phyloP scores from a whole-genome alignment of 2,888 invertebrate species.

The Plebejus melissa region DNA sequence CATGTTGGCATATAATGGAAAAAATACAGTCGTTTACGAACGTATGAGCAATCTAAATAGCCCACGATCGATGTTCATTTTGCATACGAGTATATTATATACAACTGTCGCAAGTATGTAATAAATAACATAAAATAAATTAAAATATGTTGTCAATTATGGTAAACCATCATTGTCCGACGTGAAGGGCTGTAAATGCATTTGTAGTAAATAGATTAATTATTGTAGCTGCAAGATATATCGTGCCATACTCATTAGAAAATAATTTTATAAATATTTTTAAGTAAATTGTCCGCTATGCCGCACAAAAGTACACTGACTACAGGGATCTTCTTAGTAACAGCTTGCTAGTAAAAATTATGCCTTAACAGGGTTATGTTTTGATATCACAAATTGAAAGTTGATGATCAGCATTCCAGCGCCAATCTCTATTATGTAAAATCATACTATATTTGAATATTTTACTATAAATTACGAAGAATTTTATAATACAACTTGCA shows the following conservation, averaged over 20 bases:
- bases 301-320: background rate
- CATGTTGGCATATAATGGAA: background rate
- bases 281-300: conserved; percentile 2
- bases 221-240: conserved; percentile 37
- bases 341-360: background rate
- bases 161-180: background rate
- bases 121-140: no score
- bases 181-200: conserved; percentile 35
- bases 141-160: background rate
- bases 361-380: no score
- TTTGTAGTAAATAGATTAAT: conserved; percentile 33
- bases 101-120: no score
- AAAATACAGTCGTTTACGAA: background rate
- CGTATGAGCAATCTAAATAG: background rate
- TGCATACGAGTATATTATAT: background rate
- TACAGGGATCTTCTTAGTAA: background rate
- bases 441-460: background rate
- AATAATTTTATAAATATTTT: background rate
- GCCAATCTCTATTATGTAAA: background rate
- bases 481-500: conserved; percentile 26
- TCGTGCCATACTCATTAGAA: conserved; percentile 49
- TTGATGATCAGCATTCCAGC: background rate
- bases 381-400: background rate
- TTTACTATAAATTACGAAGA: background rate
- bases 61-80: background rate